Percentiles rank a stretch among this genome's conserved stretches.
These are phyloP conservation scores for Mythimna lalbum DNA, from an alignment of 2,888 invertebrate species.

Conservation along the genomic window DNA sequence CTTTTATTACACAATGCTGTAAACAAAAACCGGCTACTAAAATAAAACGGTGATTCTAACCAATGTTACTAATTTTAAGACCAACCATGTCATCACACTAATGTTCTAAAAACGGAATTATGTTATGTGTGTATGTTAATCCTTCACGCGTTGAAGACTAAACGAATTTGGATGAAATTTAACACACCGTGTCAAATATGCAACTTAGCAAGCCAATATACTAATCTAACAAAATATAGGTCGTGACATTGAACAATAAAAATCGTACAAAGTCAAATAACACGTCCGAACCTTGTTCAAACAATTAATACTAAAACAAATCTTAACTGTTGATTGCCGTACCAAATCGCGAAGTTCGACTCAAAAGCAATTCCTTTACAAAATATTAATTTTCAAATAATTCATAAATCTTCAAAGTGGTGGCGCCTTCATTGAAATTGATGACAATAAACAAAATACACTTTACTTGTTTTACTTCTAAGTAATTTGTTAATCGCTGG, in stretches of 20 bases:
- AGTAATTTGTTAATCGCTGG: constrained; percentile 57
- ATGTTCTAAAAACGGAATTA: too few species aligned
- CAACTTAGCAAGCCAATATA: too few species aligned
- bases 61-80: neutral
- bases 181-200: too few species aligned
- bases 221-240: constrained; percentile 41
- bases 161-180: too few species aligned
- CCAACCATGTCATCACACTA: neutral
- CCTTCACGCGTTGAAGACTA: too few species aligned
- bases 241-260: constrained; percentile 39
- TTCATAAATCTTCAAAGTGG: constrained; percentile 39
- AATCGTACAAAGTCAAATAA: constrained; percentile 20
- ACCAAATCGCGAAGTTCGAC: constrained; percentile 40
- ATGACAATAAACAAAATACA: constrained; percentile 59
- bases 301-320: constrained; percentile 50
- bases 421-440: constrained; percentile 59
- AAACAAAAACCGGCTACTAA: neutral
- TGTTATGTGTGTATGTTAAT: too few species aligned
- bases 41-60: neutral
- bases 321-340: constrained; percentile 40
- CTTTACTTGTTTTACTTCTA: constrained; percentile 59
- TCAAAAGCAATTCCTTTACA: constrained; percentile 39
- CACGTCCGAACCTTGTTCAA: constrained; percentile 24
- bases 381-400: constrained; percentile 50
- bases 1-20: too few species aligned